A percentile compares a stretch with the other conserved stretches of the same genome.
Evolutionary conservation across 2,888 invertebrate species (phyloP).

Genomic region (Alcis repandata): DNA sequence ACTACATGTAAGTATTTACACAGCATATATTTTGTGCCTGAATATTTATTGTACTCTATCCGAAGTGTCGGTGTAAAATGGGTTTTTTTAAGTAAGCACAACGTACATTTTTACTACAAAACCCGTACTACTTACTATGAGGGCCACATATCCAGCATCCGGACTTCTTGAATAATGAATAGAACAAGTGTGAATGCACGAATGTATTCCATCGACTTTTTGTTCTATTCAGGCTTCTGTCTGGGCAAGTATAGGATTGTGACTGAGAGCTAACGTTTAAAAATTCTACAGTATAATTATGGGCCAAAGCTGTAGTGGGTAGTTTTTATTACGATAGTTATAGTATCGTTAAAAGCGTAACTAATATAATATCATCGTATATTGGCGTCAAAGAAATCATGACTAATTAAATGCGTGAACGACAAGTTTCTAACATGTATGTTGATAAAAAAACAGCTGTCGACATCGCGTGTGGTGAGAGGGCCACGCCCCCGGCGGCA

Average conservation of each 20-base stretch:
- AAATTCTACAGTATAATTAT: neutral
- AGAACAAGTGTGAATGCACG: constrained; percentile 1
- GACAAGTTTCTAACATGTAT: constrained; percentile 23
- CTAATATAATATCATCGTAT: neutral
- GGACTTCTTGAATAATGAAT: constrained; percentile 58
- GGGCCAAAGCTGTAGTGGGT: neutral
- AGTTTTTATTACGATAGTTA: constrained; percentile 3
- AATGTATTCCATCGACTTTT: neutral
- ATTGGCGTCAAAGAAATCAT: constrained; percentile 12
- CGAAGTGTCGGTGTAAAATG: neutral
- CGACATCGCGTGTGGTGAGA: constrained; percentile 64
- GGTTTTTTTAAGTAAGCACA: neutral
- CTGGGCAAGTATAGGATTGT: neutral
- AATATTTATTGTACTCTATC: too few relatives aligned
- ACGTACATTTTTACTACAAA: constrained; percentile 1
- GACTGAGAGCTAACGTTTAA: neutral
- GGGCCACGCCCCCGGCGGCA: constrained; percentile 62
- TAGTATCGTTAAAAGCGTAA: constrained; percentile 8
- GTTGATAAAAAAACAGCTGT: constrained; percentile 47
- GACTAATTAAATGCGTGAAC: constrained; percentile 25
- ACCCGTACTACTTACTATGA: constrained; percentile 56
- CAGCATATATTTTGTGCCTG: too few relatives aligned
- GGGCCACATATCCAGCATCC: constrained; percentile 56
- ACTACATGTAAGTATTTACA: too few relatives aligned
- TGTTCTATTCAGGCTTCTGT: constrained; percentile 2